phyloP scores from a whole-genome alignment of 1,140 invertebrate genomes.

The Drosophila azteca region DNA sequence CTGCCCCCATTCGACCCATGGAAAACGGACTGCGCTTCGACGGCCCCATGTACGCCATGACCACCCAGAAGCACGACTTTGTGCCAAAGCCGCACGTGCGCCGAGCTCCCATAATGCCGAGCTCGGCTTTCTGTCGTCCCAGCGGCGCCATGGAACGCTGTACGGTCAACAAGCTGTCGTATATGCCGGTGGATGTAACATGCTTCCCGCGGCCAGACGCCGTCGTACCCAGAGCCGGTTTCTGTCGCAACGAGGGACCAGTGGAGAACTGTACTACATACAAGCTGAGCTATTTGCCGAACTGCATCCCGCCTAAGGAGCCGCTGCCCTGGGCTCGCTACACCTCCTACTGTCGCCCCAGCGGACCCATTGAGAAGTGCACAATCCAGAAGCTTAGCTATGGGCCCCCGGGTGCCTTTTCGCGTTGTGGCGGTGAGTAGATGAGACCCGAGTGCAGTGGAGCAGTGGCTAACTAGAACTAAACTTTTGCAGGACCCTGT shows the following conservation, averaged over 20 bases:
- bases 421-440: constrained; percentile 70
- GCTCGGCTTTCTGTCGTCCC: constrained; percentile 84
- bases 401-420: constrained; percentile 83
- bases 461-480: not conserved
- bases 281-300: constrained; percentile 86
- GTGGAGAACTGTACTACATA: constrained; percentile 85
- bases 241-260: constrained; percentile 70
- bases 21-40: constrained; percentile 83
- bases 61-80: constrained; percentile 89
- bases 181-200: constrained; percentile 84
- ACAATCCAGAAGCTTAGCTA: constrained; percentile 87
- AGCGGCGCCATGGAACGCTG: constrained; percentile 84
- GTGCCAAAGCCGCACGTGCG: constrained; percentile 86
- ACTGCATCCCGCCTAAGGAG: constrained; percentile 84
- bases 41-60: constrained; percentile 89
- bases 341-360: constrained; percentile 83
- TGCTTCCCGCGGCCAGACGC: constrained; percentile 57
- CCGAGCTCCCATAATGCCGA: constrained; percentile 85
- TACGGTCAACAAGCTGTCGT: constrained; percentile 85
- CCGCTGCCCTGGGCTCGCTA: constrained; percentile 84
- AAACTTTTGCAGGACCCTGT: constrained; percentile 48
- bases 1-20: constrained; percentile 77
- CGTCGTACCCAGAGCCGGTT: constrained; percentile 57
- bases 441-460: too few relatives aligned
- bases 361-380: constrained; percentile 79